These are phyloP conservation scores for Lasioglossum albipes DNA, from an alignment of 1,140 invertebrate genomes.

Conservation along the genomic window DNA sequence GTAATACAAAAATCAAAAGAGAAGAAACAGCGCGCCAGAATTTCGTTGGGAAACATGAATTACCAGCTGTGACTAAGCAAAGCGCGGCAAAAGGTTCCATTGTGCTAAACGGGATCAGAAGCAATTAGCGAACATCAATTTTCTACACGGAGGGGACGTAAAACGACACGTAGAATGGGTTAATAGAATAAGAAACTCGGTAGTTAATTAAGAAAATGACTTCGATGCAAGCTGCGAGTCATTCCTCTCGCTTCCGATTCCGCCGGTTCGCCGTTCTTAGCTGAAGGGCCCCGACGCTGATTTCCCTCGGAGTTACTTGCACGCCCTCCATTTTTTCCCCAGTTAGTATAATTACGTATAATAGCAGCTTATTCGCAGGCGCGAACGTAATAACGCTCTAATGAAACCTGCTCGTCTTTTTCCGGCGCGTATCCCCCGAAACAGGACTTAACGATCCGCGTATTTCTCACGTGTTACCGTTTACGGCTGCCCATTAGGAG, in stretches of 20 bases:
- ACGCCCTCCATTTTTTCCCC: conserved; percentile 35
- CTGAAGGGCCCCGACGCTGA: conserved; percentile 20
- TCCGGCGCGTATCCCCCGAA: conserved; percentile 30
- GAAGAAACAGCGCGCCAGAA: too few relatives aligned
- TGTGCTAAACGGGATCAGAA: not conserved
- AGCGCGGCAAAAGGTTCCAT: too few relatives aligned
- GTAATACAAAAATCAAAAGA: too few relatives aligned
- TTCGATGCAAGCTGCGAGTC: conserved; percentile 57
- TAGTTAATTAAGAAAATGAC: conserved; percentile 56
- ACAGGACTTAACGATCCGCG: conserved; percentile 43
- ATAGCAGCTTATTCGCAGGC: conserved; percentile 59
- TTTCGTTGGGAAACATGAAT: not conserved
- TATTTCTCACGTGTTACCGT: conserved; percentile 54
- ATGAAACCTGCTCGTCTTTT: conserved; percentile 49
- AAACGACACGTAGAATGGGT: conserved; percentile 1
- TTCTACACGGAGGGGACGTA: not conserved
- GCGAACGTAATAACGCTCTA: conserved; percentile 64
- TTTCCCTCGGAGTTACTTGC: not conserved
- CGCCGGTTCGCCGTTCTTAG: conserved; percentile 19
- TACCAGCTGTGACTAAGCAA: conserved; percentile 26
- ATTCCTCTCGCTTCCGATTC: conserved; percentile 36
- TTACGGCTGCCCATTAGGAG: conserved; percentile 22
- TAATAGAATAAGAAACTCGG: conserved; percentile 16
- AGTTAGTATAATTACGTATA: conserved; percentile 57
- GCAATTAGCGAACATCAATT: not conserved